Evolutionary conservation across 2,113 vertebrate genomes (phyloP), one percentile per base, ranked within the genome.

Genomic region (Cyrtonyx montezumae): DNA sequence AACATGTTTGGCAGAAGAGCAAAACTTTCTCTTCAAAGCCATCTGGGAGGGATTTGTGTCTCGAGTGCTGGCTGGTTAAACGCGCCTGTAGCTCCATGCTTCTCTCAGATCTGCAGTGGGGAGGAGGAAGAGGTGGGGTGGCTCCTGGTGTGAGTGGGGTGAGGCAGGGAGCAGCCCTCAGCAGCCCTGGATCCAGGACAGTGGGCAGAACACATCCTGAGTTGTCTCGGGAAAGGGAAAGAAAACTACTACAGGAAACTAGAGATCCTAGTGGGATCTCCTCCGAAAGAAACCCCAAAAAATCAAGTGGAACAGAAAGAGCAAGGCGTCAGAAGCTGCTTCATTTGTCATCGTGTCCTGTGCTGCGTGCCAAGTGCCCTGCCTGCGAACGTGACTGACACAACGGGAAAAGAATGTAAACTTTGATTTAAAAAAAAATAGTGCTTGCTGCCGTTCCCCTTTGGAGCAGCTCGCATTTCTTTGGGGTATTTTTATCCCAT

Each of bases 391-490:
- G 32, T 83, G 92, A 95, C 91, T 92, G 89, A 90, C 87, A 96
- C 93, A 87, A 86, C 26, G 55, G 51, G 34, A 62, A 48, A 92
- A 91, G 94, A 95, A 91, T 93, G 91, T 95, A 95, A 96, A 95
- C 94, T 91, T 91, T 91, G 79, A 90, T 96, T 90, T 20, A 6
- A 55, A 42, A 43, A 85, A 90, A 94, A 94, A 36, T 37, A 79
- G 25, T 0, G 0, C 80, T 94, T 87, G 87, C 87, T 5, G 8
- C 69, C 84, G 69, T 78, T 95, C 55, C 63, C 84, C 76, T 76
- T 93, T 96, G 80, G 84, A 84, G 83, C 79, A 70, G 71, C 76
- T 81, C 49, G 66, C 74, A 32, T 91, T 84, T 97, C 83, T 87
- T 63, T 74, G 65, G 77, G 89, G 87, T 83, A 94, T 87, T 95